Evolutionary conservation across 2,797 vertebrate genomes (phyloP).

Genomic region (Trematomus bernacchii): DNA sequence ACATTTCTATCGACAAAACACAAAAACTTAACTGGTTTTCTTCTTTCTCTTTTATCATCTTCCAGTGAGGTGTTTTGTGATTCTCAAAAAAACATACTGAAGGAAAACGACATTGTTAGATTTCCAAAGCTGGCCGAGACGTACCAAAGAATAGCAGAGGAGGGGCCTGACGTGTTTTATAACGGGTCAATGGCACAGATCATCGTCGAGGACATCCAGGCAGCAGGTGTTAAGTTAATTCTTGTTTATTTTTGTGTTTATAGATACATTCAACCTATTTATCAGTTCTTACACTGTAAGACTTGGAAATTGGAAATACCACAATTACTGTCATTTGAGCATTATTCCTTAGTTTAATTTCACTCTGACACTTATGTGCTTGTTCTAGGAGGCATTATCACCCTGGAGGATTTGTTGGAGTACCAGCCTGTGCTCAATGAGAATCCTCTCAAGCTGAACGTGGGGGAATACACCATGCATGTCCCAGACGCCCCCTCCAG

Average conservation of each 20-base stretch:
- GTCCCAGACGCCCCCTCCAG: constrained; percentile 92
- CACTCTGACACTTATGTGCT: constrained; percentile 16
- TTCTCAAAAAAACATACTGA: constrained; percentile 84
- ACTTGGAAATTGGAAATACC: neutral
- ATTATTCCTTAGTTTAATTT: constrained; percentile 23
- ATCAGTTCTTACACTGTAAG: neutral
- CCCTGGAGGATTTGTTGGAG: constrained; percentile 87
- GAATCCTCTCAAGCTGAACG: constrained; percentile 83
- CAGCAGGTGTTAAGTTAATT: constrained; percentile 81
- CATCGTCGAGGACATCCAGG: constrained; percentile 91
- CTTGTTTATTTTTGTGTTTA: constrained; percentile 2
- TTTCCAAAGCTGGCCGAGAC: constrained; percentile 86
- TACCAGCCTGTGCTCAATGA: constrained; percentile 89
- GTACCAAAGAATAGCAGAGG: constrained; percentile 86
- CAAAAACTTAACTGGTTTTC: neutral
- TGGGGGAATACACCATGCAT: constrained; percentile 90
- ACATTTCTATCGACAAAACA: neutral
- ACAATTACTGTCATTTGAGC: neutral
- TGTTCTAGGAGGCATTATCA: constrained; percentile 92
- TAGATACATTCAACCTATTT: neutral
- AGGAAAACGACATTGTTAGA: constrained; percentile 86
- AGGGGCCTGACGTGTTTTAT: constrained; percentile 86
- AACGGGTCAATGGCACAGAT: constrained; percentile 86
- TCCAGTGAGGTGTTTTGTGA: constrained; percentile 87
- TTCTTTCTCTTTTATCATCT: constrained; percentile 32